A percentile compares a stretch with the other conserved stretches of the same genome.
Evolutionary conservation across 2,797 vertebrate genomes (phyloP).

Genomic region (Bradypodion ventrale): DNA sequence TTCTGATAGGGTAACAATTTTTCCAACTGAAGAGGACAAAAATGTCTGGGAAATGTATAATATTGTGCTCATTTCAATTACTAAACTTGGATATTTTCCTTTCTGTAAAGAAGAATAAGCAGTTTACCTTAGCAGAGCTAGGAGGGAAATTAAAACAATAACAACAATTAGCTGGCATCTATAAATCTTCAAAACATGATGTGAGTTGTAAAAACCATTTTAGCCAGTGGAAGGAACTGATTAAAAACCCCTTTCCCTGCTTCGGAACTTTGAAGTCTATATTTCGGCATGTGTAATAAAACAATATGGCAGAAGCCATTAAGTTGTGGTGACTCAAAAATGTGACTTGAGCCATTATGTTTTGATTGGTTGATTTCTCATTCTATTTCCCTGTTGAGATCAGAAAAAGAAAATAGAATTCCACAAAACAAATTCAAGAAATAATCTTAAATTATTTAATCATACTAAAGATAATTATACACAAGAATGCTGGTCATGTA

Average conservation of each 20-base stretch:
- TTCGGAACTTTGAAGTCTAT: background rate
- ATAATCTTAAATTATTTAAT: background rate
- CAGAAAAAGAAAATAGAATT: background rate
- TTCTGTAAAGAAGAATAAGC: background rate
- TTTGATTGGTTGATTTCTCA: background rate
- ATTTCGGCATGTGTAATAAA: background rate
- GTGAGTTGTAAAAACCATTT: background rate
- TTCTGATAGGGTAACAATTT: constrained; percentile 31
- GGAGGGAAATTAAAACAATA: background rate
- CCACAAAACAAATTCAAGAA: background rate
- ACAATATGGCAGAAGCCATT: background rate
- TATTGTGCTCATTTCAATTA: constrained; percentile 21
- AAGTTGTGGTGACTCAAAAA: background rate
- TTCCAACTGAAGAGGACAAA: constrained; percentile 32
- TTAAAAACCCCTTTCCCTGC: background rate
- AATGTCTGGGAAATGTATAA: constrained; percentile 33
- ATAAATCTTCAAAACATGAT: background rate
- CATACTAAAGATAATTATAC: background rate
- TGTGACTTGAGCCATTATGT: background rate
- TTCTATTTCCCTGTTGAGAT: background rate
- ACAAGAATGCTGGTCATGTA: background rate
- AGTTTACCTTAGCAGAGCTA: background rate
- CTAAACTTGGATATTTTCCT: constrained; percentile 1
- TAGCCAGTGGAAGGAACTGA: background rate
- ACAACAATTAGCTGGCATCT: background rate